Conservation (phyloP, 2,113 vertebrate species). For the Pithys albifrons region DNA sequence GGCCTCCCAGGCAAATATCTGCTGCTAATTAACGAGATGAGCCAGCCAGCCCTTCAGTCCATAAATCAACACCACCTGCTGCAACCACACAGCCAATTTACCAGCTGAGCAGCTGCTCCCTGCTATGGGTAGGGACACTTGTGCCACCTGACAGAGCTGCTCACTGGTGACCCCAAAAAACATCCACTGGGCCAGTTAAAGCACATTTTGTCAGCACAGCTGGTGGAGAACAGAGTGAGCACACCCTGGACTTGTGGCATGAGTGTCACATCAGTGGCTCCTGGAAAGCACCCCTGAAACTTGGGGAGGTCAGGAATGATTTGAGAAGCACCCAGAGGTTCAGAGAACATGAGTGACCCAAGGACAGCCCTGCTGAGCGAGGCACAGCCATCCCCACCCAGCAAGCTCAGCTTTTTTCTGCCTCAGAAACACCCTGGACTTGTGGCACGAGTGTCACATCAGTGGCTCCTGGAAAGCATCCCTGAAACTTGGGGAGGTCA, state of each 20-base stretch:
- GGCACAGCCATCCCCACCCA: neutral
- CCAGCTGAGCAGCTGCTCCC: neutral
- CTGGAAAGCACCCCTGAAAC: neutral
- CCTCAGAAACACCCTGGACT: neutral
- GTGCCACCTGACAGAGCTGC: neutral
- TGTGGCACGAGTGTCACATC: neutral
- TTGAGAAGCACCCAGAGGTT: neutral
- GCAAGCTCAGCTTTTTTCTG: neutral
- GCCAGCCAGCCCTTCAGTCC: neutral
- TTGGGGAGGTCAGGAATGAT: neutral
- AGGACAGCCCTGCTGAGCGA: neutral
- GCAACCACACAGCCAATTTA: neutral
- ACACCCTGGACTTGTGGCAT: neutral
- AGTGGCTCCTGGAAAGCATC: neutral
- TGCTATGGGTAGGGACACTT: rapidly evolving
- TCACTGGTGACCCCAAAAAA: neutral
- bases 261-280: neutral
- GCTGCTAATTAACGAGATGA: constrained; percentile 13
- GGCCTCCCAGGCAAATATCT: neutral
- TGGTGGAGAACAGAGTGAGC: neutral
- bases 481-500: neutral
- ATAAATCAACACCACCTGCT: neutral
- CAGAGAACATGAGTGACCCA: neutral
- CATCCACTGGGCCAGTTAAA: rapidly evolving
- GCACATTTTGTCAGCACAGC: neutral